Conservation (phyloP, 2,113 vertebrate genomes). For the Spheniscus mendiculus region DNA sequence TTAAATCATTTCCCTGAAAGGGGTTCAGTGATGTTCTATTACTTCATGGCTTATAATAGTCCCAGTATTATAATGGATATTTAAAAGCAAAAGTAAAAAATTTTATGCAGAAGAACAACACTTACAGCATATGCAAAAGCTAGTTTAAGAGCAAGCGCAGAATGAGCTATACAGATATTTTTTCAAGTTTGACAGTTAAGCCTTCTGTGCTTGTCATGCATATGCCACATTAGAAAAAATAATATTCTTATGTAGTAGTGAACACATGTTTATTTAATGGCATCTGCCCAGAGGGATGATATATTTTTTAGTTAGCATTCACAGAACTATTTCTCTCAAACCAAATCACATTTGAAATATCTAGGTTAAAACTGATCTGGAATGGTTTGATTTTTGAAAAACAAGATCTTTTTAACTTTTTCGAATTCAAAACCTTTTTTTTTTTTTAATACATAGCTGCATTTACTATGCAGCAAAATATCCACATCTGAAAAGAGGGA, state of each 20-base stretch:
- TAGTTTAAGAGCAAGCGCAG: constrained; percentile 27
- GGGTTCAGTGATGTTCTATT: not conserved
- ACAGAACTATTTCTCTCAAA: constrained; percentile 50
- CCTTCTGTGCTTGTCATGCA: constrained; percentile 67
- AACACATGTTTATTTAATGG: constrained; percentile 74
- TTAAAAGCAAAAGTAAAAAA: constrained; percentile 28
- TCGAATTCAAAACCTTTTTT: not conserved
- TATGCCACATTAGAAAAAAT: constrained; percentile 67
- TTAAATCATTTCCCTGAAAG: not conserved
- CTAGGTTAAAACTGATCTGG: constrained; percentile 53
- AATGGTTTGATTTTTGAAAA: constrained; percentile 29
- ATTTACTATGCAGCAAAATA: not conserved
- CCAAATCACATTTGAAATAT: constrained; percentile 63
- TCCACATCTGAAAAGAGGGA: not conserved
- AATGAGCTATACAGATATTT: constrained; percentile 59
- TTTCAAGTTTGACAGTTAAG: constrained; percentile 60
- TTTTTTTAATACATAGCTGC: not conserved
- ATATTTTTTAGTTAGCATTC: constrained; percentile 60
- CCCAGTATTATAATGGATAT: not conserved
- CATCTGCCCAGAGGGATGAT: constrained; percentile 69
- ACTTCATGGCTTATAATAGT: not conserved
- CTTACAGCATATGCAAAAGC: constrained; percentile 28
- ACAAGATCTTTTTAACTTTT: not conserved
- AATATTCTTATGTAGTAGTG: constrained; percentile 62
- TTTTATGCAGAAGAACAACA: constrained; percentile 40